A percentile compares a stretch with the other conserved stretches of the same genome.
Evolutionary conservation across 1,140 invertebrate genomes (phyloP).

Genomic region (Caenorhabditis brenneri): DNA sequence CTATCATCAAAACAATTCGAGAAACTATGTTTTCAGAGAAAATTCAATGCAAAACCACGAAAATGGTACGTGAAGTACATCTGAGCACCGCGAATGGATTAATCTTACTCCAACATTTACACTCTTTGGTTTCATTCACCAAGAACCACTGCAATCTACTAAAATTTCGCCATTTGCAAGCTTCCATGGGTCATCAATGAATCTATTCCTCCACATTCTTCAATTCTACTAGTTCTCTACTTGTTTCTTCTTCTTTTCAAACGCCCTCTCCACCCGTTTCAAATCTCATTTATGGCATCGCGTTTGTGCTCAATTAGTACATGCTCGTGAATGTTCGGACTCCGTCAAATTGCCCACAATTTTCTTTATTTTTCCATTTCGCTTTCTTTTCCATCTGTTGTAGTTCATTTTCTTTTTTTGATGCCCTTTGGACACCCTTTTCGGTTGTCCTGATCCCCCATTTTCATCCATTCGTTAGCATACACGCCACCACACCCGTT

Average conservation of each 20-base stretch:
- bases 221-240: neutral
- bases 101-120: neutral
- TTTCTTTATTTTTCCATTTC: neutral
- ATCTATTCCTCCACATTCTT: neutral
- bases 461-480: neutral
- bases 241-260: neutral
- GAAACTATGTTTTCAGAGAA: slow-evolving; percentile 7
- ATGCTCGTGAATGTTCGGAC: neutral
- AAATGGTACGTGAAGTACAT: slow-evolving; percentile 51
- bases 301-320: slow-evolving; percentile 10
- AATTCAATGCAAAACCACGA: slow-evolving; percentile 48
- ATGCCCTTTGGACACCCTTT: neutral
- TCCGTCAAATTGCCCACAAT: neutral
- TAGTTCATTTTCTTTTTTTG: neutral
- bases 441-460: neutral
- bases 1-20: neutral
- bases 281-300: neutral
- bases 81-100: neutral
- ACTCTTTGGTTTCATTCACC: neutral
- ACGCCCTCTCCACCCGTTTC: neutral
- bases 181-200: neutral
- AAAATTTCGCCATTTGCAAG: neutral
- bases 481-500: too few species aligned
- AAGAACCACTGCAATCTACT: neutral
- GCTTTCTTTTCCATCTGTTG: neutral